phyloP scores from a whole-genome alignment of 1,140 invertebrate genomes.

The Drosophila subpulchrella region DNA sequence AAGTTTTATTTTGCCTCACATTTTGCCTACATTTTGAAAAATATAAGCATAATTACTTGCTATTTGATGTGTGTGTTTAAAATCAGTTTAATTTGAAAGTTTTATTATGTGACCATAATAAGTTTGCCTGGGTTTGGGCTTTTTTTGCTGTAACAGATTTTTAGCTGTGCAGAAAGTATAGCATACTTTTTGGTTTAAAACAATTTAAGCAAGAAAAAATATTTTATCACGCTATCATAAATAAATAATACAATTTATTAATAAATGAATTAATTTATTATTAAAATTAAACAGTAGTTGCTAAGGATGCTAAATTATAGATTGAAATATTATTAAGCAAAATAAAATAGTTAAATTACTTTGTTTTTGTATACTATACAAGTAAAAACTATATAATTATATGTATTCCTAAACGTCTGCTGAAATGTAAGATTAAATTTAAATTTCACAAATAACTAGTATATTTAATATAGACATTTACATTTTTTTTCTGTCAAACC shows the following conservation, averaged over 20 bases:
- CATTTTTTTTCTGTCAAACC: neutral
- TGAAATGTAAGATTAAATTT: no score
- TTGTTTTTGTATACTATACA: no score
- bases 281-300: no score
- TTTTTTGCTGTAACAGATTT: neutral
- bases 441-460: no score
- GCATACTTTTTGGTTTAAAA: conserved; percentile 45
- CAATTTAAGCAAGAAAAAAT: conserved; percentile 3
- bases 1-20: conserved; percentile 16
- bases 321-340: neutral
- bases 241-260: neutral
- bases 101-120: conserved; percentile 43
- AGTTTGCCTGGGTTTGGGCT: conserved; percentile 14
- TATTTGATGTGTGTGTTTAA: conserved; percentile 27
- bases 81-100: conserved; percentile 56
- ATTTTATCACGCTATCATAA: neutral
- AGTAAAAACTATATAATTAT: no score
- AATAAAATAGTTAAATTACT: neutral
- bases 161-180: conserved; percentile 8
- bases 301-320: no score
- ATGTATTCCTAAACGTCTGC: no score
- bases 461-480: neutral
- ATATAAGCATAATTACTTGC: conserved; percentile 67
- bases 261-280: neutral
- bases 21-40: conserved; percentile 30